Conservation (phyloP, 2,888 invertebrate genomes). For the Amphimallon solstitiale region DNA sequence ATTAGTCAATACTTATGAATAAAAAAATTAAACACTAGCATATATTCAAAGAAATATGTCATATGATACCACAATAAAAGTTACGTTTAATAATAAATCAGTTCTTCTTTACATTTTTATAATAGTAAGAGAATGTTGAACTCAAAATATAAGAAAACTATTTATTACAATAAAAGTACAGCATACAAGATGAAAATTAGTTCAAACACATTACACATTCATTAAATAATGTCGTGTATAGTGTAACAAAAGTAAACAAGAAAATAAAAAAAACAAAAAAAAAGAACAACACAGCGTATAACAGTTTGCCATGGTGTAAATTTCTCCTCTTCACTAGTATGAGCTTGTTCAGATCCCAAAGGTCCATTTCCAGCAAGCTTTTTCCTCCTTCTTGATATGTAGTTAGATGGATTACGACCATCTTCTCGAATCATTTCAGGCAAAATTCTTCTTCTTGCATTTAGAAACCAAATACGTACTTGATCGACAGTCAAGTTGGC, state of each 20-base stretch:
- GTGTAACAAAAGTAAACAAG: constrained; percentile 20
- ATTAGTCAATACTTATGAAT: too few relatives aligned
- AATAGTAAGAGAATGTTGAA: constrained; percentile 24
- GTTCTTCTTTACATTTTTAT: not conserved
- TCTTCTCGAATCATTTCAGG: constrained; percentile 94
- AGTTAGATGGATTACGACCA: constrained; percentile 91
- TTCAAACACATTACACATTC: constrained; percentile 9
- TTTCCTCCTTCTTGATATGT: constrained; percentile 90
- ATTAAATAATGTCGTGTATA: constrained; percentile 29
- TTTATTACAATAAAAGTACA: constrained; percentile 27
- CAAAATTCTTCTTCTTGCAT: constrained; percentile 89
- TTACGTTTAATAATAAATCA: not conserved
- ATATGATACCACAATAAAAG: not conserved
- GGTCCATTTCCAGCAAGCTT: constrained; percentile 63
- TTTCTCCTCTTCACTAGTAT: constrained; percentile 77
- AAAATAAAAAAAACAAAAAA: too few relatives aligned
- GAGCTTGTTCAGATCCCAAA: constrained; percentile 42
- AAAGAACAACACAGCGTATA: constrained; percentile 63
- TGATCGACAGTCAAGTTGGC: constrained; percentile 77
- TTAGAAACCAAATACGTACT: constrained; percentile 98
- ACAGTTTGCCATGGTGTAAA: constrained; percentile 79
- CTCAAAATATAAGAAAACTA: constrained; percentile 22
- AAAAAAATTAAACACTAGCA: too few relatives aligned
- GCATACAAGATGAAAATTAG: constrained; percentile 21
- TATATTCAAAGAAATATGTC: not conserved